Evolutionary conservation across 2,113 vertebrate genomes (phyloP).

Genomic region (Agapornis roseicollis): DNA sequence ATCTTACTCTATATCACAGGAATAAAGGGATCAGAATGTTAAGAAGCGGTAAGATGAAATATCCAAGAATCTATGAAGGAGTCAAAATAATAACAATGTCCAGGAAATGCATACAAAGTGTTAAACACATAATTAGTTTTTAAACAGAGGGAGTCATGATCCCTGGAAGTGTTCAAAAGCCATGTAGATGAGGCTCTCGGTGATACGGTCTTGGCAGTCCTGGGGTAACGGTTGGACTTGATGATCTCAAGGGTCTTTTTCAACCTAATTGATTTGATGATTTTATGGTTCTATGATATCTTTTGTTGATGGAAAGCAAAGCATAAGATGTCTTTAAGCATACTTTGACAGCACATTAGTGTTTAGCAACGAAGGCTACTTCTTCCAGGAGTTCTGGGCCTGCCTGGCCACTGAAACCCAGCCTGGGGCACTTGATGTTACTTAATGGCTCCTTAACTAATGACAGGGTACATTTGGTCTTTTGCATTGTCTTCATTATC

Average conservation of each 20-base stretch:
- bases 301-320: not conserved
- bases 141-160: not conserved
- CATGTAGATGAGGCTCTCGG: no score
- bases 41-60: not conserved
- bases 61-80: not conserved
- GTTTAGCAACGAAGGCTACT: not conserved
- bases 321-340: not conserved
- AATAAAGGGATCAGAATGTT: not conserved
- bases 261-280: no score
- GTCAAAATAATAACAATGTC: not conserved
- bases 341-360: not conserved
- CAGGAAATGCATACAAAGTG: not conserved
- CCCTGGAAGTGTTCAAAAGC: no score
- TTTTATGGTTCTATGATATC: not conserved
- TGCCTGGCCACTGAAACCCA: not conserved
- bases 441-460: not conserved
- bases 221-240: no score
- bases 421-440: not conserved
- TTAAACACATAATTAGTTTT: not conserved
- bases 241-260: no score
- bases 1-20: not conserved
- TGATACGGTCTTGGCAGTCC: no score
- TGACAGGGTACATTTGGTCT: not conserved
- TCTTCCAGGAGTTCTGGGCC: not conserved
- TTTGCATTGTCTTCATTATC: not conserved